Percentiles rank a stretch among this genome's conserved stretches.
phyloP scores from a whole-genome alignment of 2,888 invertebrate species.

The Eupithecia inturbata region DNA sequence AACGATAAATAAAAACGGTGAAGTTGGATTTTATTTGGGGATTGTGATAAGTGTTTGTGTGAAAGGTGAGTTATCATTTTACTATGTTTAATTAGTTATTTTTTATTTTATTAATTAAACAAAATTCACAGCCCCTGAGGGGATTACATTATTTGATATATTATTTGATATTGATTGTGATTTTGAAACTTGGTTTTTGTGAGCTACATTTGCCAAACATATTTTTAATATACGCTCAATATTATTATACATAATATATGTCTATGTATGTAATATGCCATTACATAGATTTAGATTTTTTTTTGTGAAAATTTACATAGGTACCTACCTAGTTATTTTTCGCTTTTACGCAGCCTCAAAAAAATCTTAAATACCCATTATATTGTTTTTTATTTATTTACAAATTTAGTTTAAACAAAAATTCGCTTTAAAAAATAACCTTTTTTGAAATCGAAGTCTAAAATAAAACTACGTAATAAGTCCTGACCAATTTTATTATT shows the following conservation, averaged over 20 bases:
- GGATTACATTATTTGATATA: no score
- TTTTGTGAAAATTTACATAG: neutral
- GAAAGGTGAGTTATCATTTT: conserved; percentile 14
- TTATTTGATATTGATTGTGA: no score
- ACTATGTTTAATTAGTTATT: neutral
- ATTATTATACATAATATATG: no score
- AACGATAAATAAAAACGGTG: neutral
- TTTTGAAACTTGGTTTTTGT: no score
- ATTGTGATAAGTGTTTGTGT: conserved; percentile 14
- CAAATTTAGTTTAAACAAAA: neutral
- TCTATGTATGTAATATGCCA: no score
- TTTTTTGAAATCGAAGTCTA: neutral
- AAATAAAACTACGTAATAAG: neutral
- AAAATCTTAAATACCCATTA: neutral
- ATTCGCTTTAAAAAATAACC: neutral
- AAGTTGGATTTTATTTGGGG: neutral
- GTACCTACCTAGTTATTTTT: neutral
- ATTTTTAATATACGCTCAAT: no score
- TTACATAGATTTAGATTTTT: no score
- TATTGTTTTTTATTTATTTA: neutral
- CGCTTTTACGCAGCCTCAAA: neutral
- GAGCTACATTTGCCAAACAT: neutral
- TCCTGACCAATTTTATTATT: neutral
- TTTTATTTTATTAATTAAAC: neutral
- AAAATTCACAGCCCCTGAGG: neutral